Conservation (phyloP, 2,888 invertebrate genomes). For the Cryptocephalus primarius region DNA sequence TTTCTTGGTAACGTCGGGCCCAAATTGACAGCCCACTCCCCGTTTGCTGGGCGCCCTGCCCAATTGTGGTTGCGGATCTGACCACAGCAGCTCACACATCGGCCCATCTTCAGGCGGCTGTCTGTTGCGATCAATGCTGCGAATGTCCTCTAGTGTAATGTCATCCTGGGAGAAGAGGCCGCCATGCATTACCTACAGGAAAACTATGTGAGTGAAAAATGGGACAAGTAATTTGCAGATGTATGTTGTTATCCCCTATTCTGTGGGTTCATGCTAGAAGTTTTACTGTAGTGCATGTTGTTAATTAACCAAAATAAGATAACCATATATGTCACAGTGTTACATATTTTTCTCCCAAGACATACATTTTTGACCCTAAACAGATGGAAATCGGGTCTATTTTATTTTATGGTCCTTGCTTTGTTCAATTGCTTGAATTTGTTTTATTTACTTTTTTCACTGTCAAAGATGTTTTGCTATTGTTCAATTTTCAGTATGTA, state of each 20-base stretch:
- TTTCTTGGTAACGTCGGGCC: slow-evolving; percentile 86
- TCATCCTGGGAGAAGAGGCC: slow-evolving; percentile 91
- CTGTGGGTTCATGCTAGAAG: neutral
- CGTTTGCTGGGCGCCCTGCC: slow-evolving; percentile 91
- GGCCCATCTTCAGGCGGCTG: slow-evolving; percentile 94
- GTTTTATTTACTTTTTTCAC: neutral
- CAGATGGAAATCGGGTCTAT: too few relatives aligned
- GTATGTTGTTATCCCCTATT: neutral
- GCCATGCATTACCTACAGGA: slow-evolving; percentile 84
- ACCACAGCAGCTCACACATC: slow-evolving; percentile 99
- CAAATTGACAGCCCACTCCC: slow-evolving; percentile 97
- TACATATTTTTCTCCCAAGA: too few relatives aligned
- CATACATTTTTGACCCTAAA: too few relatives aligned
- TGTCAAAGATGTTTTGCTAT: neutral
- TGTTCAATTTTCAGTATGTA: neutral
- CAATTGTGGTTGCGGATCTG: slow-evolving; percentile 85
- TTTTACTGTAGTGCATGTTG: neutral
- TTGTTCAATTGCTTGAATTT: neutral
- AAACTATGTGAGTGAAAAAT: neutral
- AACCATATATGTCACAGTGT: too few relatives aligned
- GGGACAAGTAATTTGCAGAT: neutral
- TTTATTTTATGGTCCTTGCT: too few relatives aligned
- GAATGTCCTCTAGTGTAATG: slow-evolving; percentile 87
- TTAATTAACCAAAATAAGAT: too few relatives aligned
- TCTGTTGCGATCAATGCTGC: slow-evolving; percentile 78